Evolutionary conservation across 2,797 vertebrate species (phyloP).

Genomic region (Sebastes cheni): DNA sequence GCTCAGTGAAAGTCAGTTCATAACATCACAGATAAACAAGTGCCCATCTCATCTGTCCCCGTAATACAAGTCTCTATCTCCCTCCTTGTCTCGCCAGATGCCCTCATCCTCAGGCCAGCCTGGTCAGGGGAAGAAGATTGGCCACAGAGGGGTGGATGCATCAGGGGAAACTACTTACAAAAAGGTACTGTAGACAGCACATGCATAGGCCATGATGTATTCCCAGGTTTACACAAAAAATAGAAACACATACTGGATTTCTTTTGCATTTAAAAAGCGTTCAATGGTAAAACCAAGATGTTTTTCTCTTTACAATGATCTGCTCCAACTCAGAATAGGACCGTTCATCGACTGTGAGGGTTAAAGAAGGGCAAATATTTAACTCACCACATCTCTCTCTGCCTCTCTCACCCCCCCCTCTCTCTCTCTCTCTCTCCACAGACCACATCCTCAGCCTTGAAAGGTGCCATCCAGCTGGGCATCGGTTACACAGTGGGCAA

Average conservation of each 20-base stretch:
- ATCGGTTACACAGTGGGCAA: conserved; percentile 98
- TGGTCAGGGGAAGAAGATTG: conserved; percentile 92
- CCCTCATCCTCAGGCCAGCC: conserved; percentile 86
- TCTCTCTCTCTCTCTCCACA: conserved; percentile 48
- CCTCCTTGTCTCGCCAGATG: conserved; percentile 74
- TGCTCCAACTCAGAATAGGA: not conserved
- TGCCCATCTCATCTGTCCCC: not conserved
- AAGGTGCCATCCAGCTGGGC: conserved; percentile 97
- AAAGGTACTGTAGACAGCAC: conserved; percentile 83
- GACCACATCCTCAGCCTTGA: conserved; percentile 97
- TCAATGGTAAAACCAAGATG: not conserved
- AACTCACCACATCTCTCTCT: not conserved
- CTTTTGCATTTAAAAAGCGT: not conserved
- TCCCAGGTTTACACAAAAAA: too few relatives aligned
- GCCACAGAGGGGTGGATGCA: conserved; percentile 95
- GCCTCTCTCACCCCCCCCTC: not conserved
- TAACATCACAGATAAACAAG: conserved; percentile 8
- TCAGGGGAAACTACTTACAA: conserved; percentile 99
- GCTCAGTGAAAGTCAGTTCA: not conserved
- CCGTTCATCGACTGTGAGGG: not conserved
- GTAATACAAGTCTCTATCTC: not conserved
- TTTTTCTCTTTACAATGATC: not conserved
- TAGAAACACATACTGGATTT: not conserved
- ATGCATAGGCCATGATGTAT: not conserved
- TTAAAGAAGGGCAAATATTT: not conserved